A percentile compares a stretch with the other conserved stretches of the same genome.
These are phyloP conservation scores for Danio choprae DNA, from an alignment of 2,797 vertebrate species.

Conservation along the genomic window DNA sequence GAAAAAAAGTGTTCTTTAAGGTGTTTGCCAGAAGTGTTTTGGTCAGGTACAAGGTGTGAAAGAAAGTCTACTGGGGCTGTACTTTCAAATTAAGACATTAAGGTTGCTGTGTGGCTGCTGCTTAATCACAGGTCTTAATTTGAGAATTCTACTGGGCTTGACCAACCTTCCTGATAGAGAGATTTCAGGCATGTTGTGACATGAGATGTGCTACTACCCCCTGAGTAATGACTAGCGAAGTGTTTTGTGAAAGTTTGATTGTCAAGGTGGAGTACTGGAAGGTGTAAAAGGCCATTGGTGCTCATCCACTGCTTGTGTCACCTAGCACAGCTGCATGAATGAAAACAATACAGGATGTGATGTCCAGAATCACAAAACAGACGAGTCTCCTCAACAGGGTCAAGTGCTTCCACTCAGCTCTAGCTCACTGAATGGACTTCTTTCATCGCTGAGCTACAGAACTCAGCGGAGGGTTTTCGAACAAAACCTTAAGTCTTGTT, in stretches of 20 bases:
- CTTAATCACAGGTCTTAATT: conserved; percentile 44
- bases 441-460: conserved; percentile 22
- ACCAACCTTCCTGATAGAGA: conserved; percentile 27
- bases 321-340: conserved; percentile 65
- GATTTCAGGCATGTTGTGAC: conserved; percentile 35
- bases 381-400: conserved; percentile 74
- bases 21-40: neutral
- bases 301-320: conserved; percentile 42
- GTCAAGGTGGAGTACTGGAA: neutral
- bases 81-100: conserved; percentile 31
- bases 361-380: conserved; percentile 57
- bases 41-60: conserved; percentile 1
- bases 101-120: conserved; percentile 2
- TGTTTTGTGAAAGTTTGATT: conserved; percentile 15
- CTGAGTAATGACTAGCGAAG: neutral
- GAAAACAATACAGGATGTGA: conserved; percentile 52
- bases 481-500: conserved; percentile 27
- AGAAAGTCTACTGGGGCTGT: conserved; percentile 8
- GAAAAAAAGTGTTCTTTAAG: too few relatives aligned
- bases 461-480: conserved; percentile 32
- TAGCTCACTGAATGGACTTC: conserved; percentile 34
- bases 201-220: conserved; percentile 24
- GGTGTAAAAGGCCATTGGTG: neutral
- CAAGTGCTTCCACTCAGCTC: conserved; percentile 54
- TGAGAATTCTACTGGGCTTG: conserved; percentile 30